Base-by-base conservation (phyloP, 2,797 vertebrate species). In the Acanthurus tractus region DNA sequence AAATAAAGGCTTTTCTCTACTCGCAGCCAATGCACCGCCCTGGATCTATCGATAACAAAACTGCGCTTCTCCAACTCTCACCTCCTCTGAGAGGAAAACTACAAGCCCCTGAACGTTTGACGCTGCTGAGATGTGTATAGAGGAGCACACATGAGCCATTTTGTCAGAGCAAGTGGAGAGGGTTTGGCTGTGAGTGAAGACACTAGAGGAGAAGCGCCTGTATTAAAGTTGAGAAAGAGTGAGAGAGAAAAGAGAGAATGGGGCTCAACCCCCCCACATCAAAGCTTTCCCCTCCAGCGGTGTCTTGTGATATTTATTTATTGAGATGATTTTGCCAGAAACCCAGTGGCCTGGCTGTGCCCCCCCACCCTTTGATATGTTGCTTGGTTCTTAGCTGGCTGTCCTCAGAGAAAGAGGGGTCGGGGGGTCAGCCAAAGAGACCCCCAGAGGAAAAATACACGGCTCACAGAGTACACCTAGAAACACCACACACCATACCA, bases 221-320 rank as follows among this genome's bases (percentile, higher is more conserved):
- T 74, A 80, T 80, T 84, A 87, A 91, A 90, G 90, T 86, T 85
- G 89, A 86, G 89, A 89, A 88, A 89, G 85, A 90, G 87, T 83
- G 84, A 84, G 88, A 79, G 74, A 83, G 85, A 88, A 91, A 66
- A 93, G 85, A 91, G 86, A 92, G 88, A 91, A 83, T 83, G 88
- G 91, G 89, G 91, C 86, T 88, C 84, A 90, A 88, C 90, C 88
- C 90, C 92, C 88, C 82, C 87, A 93, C 92, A 91, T 94, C 93
- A 94, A 95, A 95, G 93, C 90, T 63, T 74, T 91, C 48, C 93
- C 94, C 92, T 92, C 87, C 87, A 93, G 93, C 93, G 70, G 74
- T 92, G 86, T 94, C 93, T 94, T 94, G 91, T 94, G 93, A 94
- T 94, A 94, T 95, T 94, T 94, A 95, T 94, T 94, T 95, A 95